Percentiles rank a stretch among this genome's conserved stretches.
These are phyloP conservation scores for Ciconia maguari DNA, from an alignment of 2,113 vertebrate species.

Conservation along the genomic window DNA sequence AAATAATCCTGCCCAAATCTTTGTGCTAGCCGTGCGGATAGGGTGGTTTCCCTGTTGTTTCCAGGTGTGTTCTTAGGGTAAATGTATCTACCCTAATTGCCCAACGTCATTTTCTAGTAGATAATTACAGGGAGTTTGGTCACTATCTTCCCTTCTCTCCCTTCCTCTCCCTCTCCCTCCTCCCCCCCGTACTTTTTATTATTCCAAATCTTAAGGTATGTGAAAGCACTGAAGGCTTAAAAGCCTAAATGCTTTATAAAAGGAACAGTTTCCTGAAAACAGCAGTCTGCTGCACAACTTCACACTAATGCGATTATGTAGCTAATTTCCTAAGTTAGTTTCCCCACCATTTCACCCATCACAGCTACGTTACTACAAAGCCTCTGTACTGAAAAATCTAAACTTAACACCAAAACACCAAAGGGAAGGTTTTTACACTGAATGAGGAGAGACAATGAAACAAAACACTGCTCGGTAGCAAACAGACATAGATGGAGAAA, in stretches of 20 bases:
- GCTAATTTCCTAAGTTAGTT: constrained; percentile 92
- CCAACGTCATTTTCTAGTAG: not conserved
- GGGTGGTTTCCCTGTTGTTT: not conserved
- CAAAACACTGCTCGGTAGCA: not conserved
- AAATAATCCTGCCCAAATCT: not conserved
- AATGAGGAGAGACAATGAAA: constrained; percentile 31
- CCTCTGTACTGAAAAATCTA: constrained; percentile 46
- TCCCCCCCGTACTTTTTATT: constrained; percentile 15
- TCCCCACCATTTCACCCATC: constrained; percentile 86
- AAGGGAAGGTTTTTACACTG: not conserved
- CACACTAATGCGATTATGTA: constrained; percentile 90
- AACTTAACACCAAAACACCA: constrained; percentile 47
- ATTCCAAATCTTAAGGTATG: constrained; percentile 62
- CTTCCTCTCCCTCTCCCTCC: not conserved
- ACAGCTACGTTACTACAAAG: constrained; percentile 73
- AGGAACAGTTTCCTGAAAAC: constrained; percentile 82
- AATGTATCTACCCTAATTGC: not conserved
- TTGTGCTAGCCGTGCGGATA: not conserved
- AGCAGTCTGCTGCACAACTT: constrained; percentile 82
- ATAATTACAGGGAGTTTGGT: not conserved
- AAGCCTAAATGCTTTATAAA: constrained; percentile 78
- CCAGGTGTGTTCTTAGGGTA: not conserved
- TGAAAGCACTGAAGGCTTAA: constrained; percentile 64
- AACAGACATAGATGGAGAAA: not conserved
- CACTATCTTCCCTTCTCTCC: not conserved